Base-by-base conservation (phyloP, 2,797 vertebrate genomes). In the Myioborus miniatus region DNA sequence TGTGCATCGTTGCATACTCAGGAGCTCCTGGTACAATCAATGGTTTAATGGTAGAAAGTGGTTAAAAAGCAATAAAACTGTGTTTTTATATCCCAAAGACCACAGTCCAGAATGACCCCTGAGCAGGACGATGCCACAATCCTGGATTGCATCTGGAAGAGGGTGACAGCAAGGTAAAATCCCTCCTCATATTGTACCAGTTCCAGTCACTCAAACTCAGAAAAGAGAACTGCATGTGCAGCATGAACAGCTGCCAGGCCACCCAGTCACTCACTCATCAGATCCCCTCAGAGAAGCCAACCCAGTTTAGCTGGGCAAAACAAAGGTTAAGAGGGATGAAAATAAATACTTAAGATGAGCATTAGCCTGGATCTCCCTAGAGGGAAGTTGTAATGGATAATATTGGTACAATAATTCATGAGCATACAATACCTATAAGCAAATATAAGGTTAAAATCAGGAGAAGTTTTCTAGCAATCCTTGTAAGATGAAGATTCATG, bases 1-100 rank as follows among this genome's bases (percentile, higher is more conserved):
- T 41, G 34, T 41, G 39, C 18, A 18, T 9, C 0, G 0, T 3
- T 56, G 20, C 32, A 12, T 15, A 32, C 32, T 44, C n/a, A 34
- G 52, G 30, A 77, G 34, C 70, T 86, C 21, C 30, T 2, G 39
- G 59, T 15, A 55, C 30, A 34, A 53, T 22, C 62, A 60, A 8
- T 2, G 3, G 27, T 36, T 79, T 56, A 46, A 50, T 11, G 22
- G 19, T 5, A 90, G 26, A 22, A 75, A 65, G 36, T 13, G 12
- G 36, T 70, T 83, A 59, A 80, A 65, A 87, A 58, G 27, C 46
- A 82, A 49, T 17, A 44, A 70, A 77, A 30, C 3, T 0, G 0
- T 55, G 20, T 2, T 89, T 55, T 65, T 55, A 47, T 8, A 85
- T 29, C 29, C 36, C 36, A 46, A 58, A 69, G 39, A 79, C 19